These are phyloP conservation scores for Pentalonia nigronervosa DNA, from an alignment of 1,140 invertebrate species.

Conservation along the genomic window DNA sequence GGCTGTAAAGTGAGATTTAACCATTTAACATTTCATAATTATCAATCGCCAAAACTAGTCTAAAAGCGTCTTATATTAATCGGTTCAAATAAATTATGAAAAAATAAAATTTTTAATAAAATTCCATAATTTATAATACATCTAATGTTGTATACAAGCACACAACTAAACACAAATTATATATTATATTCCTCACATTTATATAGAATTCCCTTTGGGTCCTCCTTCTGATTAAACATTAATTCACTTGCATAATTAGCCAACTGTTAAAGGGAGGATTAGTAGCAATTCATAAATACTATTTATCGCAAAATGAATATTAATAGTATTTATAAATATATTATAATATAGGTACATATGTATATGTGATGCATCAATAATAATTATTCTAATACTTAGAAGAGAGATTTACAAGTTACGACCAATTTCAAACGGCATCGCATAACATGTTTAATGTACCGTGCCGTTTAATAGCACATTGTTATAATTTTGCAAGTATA, in stretches of 20 bases:
- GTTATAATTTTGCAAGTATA: not conserved
- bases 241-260: not conserved
- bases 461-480: not conserved
- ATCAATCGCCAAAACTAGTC: not conserved
- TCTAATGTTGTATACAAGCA: too few species aligned
- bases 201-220: not conserved
- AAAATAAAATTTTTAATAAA: constrained; percentile 3
- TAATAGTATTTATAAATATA: not conserved
- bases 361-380: not conserved
- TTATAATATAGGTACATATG: not conserved
- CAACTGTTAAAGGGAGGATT: not conserved
- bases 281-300: not conserved
- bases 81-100: not conserved
- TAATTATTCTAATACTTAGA: not conserved
- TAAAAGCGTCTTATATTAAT: not conserved
- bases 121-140: not conserved
- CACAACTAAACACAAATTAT: not conserved
- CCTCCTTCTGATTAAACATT: not conserved
- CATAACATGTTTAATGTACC: not conserved
- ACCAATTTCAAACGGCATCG: not conserved
- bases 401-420: not conserved
- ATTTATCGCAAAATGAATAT: not conserved
- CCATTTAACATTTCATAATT: not conserved
- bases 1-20: too few species aligned
- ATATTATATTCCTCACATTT: not conserved